Evolutionary conservation across 2,888 invertebrate species (phyloP).

Genomic region (Pristionchus maxplancki): DNA sequence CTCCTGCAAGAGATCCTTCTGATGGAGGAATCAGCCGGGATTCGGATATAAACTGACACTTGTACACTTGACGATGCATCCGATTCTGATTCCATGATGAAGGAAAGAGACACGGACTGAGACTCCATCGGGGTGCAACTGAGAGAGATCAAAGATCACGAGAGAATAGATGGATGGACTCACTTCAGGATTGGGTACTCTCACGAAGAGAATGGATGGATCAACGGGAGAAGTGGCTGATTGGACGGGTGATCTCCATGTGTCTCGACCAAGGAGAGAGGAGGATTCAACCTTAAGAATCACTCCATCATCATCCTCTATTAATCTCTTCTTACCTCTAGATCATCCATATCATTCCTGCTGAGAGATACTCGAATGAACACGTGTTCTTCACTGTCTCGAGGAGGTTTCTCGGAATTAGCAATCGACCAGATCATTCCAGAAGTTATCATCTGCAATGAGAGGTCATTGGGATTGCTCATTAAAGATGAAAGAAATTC

Average conservation of each 20-base stretch:
- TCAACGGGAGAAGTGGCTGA: constrained; percentile 73
- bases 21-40: too few species aligned
- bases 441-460: constrained; percentile 60
- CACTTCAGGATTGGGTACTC: constrained; percentile 63
- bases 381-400: constrained; percentile 65
- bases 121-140: constrained; percentile 55
- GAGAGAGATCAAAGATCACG: neutral
- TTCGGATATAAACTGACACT: constrained; percentile 54
- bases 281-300: constrained; percentile 38
- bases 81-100: constrained; percentile 54
- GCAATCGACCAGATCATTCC: constrained; percentile 62
- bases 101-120: constrained; percentile 60
- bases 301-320: neutral
- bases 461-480: too few species aligned
- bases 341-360: constrained; percentile 46
- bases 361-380: constrained; percentile 73
- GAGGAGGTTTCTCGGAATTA: constrained; percentile 60
- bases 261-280: neutral
- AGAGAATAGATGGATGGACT: neutral
- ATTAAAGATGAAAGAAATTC: too few species aligned
- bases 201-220: constrained; percentile 72
- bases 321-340: neutral
- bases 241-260: constrained; percentile 70
- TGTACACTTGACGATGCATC: constrained; percentile 61
- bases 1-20: constrained; percentile 61